These are phyloP conservation scores for Psylliodes chrysocephalus DNA, from an alignment of 2,888 invertebrate genomes.

Conservation along the genomic window DNA sequence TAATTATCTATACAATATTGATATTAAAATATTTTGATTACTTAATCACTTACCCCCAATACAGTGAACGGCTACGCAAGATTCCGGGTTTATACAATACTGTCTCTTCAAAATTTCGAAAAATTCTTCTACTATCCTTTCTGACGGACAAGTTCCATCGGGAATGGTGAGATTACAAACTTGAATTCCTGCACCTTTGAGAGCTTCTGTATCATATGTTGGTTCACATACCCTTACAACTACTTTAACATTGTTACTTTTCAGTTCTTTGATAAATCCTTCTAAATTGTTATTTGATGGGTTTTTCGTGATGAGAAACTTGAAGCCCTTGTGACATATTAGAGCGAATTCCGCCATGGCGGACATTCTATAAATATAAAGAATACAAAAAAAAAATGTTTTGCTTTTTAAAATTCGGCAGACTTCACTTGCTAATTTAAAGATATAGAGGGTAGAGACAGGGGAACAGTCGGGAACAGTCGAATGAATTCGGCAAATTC, in stretches of 20 bases:
- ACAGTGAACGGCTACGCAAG: conserved; percentile 48
- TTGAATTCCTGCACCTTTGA: conserved; percentile 45
- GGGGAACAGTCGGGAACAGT: too few relatives aligned
- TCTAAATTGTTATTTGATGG: conserved; percentile 45
- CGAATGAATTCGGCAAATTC: too few relatives aligned
- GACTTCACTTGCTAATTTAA: too few relatives aligned
- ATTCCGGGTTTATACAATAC: conserved; percentile 41
- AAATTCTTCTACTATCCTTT: conserved; percentile 43
- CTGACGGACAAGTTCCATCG: conserved; percentile 47
- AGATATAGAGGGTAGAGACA: too few relatives aligned
- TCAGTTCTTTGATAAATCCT: conserved; percentile 47
- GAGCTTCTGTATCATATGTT: conserved; percentile 42
- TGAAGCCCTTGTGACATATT: conserved; percentile 45
- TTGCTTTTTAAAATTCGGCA: too few relatives aligned
- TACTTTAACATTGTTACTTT: conserved; percentile 44
- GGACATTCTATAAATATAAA: conserved; percentile 28
- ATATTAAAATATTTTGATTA: neutral
- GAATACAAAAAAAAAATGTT: too few relatives aligned
- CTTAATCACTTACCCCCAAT: conserved; percentile 37
- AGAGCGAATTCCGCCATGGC: conserved; percentile 41
- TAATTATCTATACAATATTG: too few relatives aligned
- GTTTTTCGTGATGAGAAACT: conserved; percentile 49
- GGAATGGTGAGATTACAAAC: conserved; percentile 47
- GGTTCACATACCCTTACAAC: conserved; percentile 50
- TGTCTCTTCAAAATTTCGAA: conserved; percentile 46